Conservation (phyloP, 2,113 vertebrate genomes). For the Axis porcinus region DNA sequence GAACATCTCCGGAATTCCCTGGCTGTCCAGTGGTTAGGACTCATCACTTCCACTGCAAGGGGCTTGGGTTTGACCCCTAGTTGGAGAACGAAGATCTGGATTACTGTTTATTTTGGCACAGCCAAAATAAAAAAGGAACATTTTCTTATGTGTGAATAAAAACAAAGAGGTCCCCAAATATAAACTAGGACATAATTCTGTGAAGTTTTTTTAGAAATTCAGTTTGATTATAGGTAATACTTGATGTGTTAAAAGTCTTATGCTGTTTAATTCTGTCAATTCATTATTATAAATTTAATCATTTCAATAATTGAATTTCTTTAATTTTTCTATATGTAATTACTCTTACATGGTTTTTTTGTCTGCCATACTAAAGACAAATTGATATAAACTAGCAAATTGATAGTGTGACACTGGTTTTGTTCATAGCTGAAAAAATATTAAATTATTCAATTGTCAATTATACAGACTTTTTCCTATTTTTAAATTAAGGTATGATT, state of each 20-base stretch:
- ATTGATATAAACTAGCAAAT: not conserved
- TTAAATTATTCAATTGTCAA: not conserved
- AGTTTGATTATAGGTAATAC: not conserved
- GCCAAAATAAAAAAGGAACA: not conserved
- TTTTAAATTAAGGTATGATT: not conserved
- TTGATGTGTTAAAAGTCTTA: not conserved
- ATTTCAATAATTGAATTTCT: not conserved
- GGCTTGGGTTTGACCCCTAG: not conserved
- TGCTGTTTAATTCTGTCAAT: not conserved
- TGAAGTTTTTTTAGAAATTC: constrained; percentile 19
- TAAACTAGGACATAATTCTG: not conserved
- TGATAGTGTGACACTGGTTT: not conserved
- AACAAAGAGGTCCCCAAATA: not conserved
- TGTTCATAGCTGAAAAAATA: not conserved
- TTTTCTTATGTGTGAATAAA: not conserved
- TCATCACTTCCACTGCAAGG: not conserved
- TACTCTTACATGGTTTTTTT: not conserved
- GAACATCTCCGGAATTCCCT: not conserved
- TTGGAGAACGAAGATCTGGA: not conserved
- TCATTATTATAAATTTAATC: not conserved
- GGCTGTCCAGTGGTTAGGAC: not conserved
- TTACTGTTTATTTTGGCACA: not conserved
- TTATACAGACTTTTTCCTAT: not conserved
- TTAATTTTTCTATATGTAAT: not conserved
- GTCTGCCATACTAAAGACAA: not conserved